Evolutionary conservation across 2,888 invertebrate genomes (phyloP).

Genomic region (Platycheirus rosarum): DNA sequence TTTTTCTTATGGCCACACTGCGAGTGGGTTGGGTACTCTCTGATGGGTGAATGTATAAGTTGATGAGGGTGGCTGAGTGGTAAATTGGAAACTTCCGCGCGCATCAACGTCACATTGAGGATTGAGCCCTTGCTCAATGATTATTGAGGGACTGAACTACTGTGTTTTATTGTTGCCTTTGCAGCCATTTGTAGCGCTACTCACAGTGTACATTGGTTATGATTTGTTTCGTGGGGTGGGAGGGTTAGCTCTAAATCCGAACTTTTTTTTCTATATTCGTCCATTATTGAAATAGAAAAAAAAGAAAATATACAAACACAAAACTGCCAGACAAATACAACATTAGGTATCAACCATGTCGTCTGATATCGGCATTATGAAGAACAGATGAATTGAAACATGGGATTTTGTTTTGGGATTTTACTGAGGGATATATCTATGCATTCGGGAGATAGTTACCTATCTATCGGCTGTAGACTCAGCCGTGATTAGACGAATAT

Average conservation of each 20-base stretch:
- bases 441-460: too few species aligned
- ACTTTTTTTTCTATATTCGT: slow-evolving; percentile 28
- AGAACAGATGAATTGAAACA: slow-evolving; percentile 45
- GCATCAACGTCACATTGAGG: slow-evolving; percentile 69
- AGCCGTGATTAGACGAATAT: too few species aligned
- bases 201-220: slow-evolving; percentile 52
- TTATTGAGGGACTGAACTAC: slow-evolving; percentile 41
- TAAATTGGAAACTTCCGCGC: slow-evolving; percentile 76
- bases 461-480: too few species aligned
- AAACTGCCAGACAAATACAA: slow-evolving; percentile 61
- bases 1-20: slow-evolving; percentile 70
- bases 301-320: slow-evolving; percentile 7
- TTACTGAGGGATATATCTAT: too few species aligned
- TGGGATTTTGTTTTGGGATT: too few species aligned
- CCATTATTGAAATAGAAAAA: slow-evolving; percentile 19
- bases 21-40: slow-evolving; percentile 24
- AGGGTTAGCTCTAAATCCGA: slow-evolving; percentile 10
- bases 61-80: slow-evolving; percentile 73
- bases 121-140: slow-evolving; percentile 50
- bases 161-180: slow-evolving; percentile 44
- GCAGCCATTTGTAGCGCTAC: slow-evolving; percentile 49
- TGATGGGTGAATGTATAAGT: slow-evolving; percentile 38
- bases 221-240: slow-evolving; percentile 31
- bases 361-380: slow-evolving; percentile 49
- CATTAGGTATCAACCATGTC: slow-evolving; percentile 37